Conservation (phyloP, 2,797 vertebrate species). For the Pampus argenteus region DNA sequence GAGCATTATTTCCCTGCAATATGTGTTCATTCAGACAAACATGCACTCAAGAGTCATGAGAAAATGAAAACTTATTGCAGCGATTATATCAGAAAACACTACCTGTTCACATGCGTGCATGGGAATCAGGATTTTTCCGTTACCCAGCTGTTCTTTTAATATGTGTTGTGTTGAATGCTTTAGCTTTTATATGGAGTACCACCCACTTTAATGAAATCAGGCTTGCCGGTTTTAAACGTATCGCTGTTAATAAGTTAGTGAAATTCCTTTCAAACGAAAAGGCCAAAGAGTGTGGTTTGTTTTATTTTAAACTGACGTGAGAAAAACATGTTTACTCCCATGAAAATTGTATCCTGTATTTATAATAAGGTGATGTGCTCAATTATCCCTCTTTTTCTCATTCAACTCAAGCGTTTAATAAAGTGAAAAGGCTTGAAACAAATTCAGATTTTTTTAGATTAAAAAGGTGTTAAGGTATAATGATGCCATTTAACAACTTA, state of each 20-base stretch:
- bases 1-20: neutral
- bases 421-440: constrained; percentile 2
- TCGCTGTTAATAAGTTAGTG: constrained; percentile 73
- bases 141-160: constrained; percentile 66
- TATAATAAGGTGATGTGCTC: constrained; percentile 24
- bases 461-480: neutral
- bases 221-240: constrained; percentile 63
- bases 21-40: neutral
- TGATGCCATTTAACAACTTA: neutral
- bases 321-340: constrained; percentile 68
- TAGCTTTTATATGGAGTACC: constrained; percentile 81
- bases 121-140: constrained; percentile 72
- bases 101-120: constrained; percentile 64
- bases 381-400: constrained; percentile 12
- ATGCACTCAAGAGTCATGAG: constrained; percentile 2
- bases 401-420: neutral
- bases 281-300: constrained; percentile 36
- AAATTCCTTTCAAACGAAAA: constrained; percentile 72
- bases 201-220: constrained; percentile 83
- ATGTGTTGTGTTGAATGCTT: constrained; percentile 69
- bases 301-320: constrained; percentile 33
- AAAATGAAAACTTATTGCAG: constrained; percentile 15
- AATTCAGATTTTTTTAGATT: constrained; percentile 6
- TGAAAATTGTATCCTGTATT: constrained; percentile 44
- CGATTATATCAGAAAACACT: constrained; percentile 40